phyloP scores from a whole-genome alignment of 2,113 vertebrate species.

The Struthidea cinerea region DNA sequence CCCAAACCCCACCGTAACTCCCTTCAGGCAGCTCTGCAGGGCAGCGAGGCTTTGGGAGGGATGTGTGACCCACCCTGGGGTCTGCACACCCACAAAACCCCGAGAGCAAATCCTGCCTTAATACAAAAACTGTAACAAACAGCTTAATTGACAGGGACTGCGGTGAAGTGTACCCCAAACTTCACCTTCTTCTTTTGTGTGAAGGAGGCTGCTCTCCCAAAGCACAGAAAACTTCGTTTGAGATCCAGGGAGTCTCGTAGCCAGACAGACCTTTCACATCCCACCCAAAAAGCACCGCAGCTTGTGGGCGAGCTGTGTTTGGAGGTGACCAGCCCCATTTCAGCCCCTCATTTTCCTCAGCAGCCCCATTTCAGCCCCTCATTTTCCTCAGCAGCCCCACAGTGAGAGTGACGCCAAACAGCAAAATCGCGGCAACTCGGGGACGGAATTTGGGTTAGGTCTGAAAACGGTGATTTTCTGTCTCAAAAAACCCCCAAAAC shows the following conservation, averaged over 20 bases:
- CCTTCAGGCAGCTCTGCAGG: neutral
- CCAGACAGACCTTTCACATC: neutral
- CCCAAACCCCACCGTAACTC: neutral
- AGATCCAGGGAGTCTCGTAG: neutral
- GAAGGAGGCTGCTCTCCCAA: neutral
- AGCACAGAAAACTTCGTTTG: neutral
- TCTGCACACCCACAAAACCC: neutral
- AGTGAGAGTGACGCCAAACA: neutral
- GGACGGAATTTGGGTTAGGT: neutral
- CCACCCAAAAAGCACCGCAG: neutral
- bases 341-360: neutral
- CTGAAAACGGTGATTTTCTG: neutral
- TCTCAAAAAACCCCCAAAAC: fast-evolving
- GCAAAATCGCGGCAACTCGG: fast-evolving
- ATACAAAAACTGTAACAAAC: neutral
- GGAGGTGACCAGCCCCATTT: fast-evolving
- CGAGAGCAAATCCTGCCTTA: neutral
- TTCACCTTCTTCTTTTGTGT: neutral
- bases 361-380: neutral
- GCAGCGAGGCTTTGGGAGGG: neutral
- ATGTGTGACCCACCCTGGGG: fast-evolving
- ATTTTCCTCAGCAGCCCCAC: neutral
- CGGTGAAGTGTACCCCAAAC: neutral
- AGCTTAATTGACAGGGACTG: neutral
- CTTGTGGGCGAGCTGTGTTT: neutral